Evolutionary conservation across 2,113 vertebrate genomes (phyloP).

Genomic region (Patagioenas fasciata): DNA sequence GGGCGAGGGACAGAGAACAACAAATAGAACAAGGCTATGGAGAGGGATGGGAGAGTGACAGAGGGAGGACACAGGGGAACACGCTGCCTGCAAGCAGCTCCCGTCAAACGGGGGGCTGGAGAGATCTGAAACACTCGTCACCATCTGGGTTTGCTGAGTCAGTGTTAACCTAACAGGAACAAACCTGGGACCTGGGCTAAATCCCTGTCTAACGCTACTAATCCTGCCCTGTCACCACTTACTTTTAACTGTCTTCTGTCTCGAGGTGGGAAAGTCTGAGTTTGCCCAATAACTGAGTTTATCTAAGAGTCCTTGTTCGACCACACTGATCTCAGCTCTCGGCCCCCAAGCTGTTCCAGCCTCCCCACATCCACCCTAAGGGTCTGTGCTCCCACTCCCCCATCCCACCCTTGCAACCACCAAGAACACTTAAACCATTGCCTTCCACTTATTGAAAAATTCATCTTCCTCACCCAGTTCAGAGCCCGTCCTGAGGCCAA

Average conservation of each 20-base stretch:
- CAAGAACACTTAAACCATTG: neutral
- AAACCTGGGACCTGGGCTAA: neutral
- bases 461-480: slow-evolving; percentile 30
- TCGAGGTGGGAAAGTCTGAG: neutral
- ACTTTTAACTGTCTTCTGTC: neutral
- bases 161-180: neutral
- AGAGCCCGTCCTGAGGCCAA: neutral
- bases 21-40: neutral
- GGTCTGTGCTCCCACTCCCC: neutral
- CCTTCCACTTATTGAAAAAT: neutral
- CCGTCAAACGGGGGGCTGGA: neutral
- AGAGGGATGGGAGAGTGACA: neutral
- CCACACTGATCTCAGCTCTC: neutral
- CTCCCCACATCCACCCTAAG: neutral
- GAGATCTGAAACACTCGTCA: neutral
- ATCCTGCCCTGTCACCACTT: neutral
- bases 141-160: neutral
- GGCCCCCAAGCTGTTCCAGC: neutral
- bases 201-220: neutral
- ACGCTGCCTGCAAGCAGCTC: neutral
- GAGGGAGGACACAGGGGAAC: neutral
- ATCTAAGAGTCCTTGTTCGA: neutral
- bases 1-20: neutral
- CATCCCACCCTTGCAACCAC: neutral
- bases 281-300: neutral